phyloP scores from a whole-genome alignment of 2,888 invertebrate genomes.

The Cephus spinipes region DNA sequence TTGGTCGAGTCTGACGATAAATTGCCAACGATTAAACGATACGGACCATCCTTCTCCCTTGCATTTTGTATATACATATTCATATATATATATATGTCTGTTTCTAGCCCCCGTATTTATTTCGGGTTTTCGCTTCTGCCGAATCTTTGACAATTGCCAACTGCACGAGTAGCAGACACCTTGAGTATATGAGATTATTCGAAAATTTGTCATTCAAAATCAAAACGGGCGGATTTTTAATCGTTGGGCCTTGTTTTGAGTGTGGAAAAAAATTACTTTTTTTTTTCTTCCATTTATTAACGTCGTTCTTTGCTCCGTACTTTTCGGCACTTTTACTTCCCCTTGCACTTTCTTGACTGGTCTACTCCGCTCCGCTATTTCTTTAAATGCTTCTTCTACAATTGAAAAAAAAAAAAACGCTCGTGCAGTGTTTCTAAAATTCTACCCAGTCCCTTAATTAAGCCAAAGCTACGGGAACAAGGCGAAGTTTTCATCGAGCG shows the following conservation, averaged over 20 bases:
- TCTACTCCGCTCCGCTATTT: background rate
- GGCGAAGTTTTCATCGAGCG: background rate
- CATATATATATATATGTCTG: background rate
- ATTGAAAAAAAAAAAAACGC: background rate
- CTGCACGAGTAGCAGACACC: background rate
- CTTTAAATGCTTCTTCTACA: background rate
- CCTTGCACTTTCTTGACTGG: background rate
- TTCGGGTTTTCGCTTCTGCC: background rate
- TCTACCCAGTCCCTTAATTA: background rate
- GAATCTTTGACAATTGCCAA: background rate
- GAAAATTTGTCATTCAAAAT: background rate
- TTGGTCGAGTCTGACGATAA: conserved; percentile 17
- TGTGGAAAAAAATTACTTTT: background rate
- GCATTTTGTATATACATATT: background rate
- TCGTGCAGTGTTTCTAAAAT: background rate
- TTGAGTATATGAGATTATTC: background rate
- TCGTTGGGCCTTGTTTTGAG: background rate
- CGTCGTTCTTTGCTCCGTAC: background rate
- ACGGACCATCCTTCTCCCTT: conserved; percentile 18
- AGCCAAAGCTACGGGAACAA: background rate
- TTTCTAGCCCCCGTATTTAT: background rate
- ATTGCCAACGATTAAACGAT: conserved; percentile 30
- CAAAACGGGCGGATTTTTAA: background rate
- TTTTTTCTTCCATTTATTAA: background rate
- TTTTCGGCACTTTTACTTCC: background rate